Base-by-base conservation (phyloP, 2,797 vertebrate genomes). In the Graptemys geographica region DNA sequence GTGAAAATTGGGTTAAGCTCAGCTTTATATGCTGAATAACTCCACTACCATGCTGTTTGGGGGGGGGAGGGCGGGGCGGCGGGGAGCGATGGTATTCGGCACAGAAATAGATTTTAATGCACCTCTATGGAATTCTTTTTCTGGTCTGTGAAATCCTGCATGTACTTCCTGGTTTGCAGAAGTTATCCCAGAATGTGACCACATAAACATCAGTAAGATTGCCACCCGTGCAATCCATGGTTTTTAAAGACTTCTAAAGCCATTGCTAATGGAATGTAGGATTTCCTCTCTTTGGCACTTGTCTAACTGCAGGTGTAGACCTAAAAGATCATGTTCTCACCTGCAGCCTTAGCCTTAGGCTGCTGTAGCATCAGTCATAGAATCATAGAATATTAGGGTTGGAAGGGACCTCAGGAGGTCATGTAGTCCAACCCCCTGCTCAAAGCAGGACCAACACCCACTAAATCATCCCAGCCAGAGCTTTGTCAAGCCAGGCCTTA, bases 291-390 rank as follows among this genome's bases (percentile, higher is more conserved):
- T n/a, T 69, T 69, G 65, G 16, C 52, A 37, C 7, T 41, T 13
- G 12, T 87, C 55, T 56, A 56, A 56, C 79, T 91, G 25, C 12
- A 0, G 12, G 1, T 1, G 0, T 56, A 15, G 31, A 12, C 52
- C 19, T 57, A 9, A 16, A 76, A 27, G 56, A 4, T 19, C 16
- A 52, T 53, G 31, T 57, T 85, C 21, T 53, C 52, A 53, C 23
- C 79, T 53, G 52, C 11, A 6, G 51, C 79, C n/a, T 55, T 81
- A 1, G 6, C 18, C 1, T 28, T 37, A 21, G 72, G 15, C 7
- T 28, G 11, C 55, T 53, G 11, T 31, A 18, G 53, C 9, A 2
- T 81, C 27, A 33, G 5, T 27, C 37, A 52, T 18, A 52, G 52
- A 52, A 18, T 52, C 52, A 52, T 52, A 52, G 52, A 52, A 52